A percentile compares a stretch with the other conserved stretches of the same genome.
These are phyloP conservation scores for Darevskia nairensis DNA, from an alignment of 2,797 vertebrate genomes.

Conservation along the genomic window DNA sequence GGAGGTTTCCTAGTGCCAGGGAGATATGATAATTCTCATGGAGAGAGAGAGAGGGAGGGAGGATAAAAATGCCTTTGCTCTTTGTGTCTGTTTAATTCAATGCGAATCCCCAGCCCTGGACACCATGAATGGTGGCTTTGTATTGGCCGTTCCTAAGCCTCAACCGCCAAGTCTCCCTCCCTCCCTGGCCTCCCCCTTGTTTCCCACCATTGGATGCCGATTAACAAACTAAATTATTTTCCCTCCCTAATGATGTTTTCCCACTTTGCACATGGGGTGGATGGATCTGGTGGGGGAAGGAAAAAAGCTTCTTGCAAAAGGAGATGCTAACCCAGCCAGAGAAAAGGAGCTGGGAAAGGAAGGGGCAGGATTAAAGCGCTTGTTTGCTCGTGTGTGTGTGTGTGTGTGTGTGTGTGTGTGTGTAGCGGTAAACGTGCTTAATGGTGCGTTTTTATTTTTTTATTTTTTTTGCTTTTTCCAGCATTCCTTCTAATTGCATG, in stretches of 20 bases:
- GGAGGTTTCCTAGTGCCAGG: slow-evolving; percentile 75
- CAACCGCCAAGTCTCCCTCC: slow-evolving; percentile 71
- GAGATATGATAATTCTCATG: slow-evolving; percentile 78
- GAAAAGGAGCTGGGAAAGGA: slow-evolving; percentile 40
- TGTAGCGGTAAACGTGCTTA: slow-evolving; percentile 53
- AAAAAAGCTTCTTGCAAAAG: slow-evolving; percentile 69
- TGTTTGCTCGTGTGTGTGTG: slow-evolving; percentile 39
- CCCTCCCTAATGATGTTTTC: slow-evolving; percentile 76
- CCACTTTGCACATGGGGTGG: slow-evolving; percentile 75
- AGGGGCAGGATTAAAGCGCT: slow-evolving; percentile 67
- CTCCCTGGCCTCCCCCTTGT: slow-evolving; percentile 69
- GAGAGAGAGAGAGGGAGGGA: slow-evolving; percentile 66
- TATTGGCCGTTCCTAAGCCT: slow-evolving; percentile 75
- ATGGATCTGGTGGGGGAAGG: slow-evolving; percentile 68
- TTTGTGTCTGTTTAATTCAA: slow-evolving; percentile 82
- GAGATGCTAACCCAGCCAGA: slow-evolving; percentile 62
- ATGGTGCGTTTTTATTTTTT: slow-evolving; percentile 2
- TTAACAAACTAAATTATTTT: slow-evolving; percentile 78
- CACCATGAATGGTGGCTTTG: slow-evolving; percentile 79
- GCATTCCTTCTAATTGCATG: neutral
- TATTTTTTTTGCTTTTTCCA: neutral
- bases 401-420: slow-evolving; percentile 4
- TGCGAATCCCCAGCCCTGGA: slow-evolving; percentile 75
- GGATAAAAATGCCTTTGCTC: slow-evolving; percentile 77
- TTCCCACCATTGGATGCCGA: slow-evolving; percentile 76